phyloP scores from a whole-genome alignment of 2,888 invertebrate genomes.

The Euspilapteryx auroguttella region DNA sequence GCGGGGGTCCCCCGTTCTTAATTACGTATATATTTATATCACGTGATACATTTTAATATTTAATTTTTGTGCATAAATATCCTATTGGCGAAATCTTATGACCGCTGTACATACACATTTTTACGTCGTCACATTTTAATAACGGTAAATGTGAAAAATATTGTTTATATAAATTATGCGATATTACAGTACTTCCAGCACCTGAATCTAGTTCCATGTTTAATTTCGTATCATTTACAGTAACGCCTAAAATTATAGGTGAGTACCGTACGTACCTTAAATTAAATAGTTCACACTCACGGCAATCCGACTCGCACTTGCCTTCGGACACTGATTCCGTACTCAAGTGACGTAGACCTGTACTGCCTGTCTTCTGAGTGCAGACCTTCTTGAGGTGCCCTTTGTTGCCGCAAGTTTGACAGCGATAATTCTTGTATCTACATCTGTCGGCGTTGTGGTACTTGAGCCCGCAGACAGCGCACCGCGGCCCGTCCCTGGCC shows the following conservation, averaged over 20 bases:
- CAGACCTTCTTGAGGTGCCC: constrained; percentile 8
- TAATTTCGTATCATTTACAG: neutral
- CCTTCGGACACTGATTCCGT: neutral
- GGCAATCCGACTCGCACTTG: constrained; percentile 11
- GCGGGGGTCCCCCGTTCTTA: no score
- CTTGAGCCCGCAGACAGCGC: constrained; percentile 6
- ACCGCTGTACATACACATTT: constrained; percentile 7
- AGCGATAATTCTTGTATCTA: constrained; percentile 6
- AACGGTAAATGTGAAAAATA: neutral
- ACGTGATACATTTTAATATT: no score
- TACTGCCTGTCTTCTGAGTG: neutral
- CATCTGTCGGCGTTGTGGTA: constrained; percentile 6
- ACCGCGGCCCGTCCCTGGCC: constrained; percentile 4
- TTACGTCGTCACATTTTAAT: neutral
- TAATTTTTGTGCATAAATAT: no score
- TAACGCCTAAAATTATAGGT: neutral
- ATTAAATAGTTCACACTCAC: constrained; percentile 7
- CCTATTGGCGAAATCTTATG: constrained; percentile 7
- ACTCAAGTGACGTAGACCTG: constrained; percentile 1
- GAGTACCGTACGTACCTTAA: neutral
- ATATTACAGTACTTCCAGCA: constrained; percentile 2
- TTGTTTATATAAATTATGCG: neutral
- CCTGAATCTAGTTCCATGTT: constrained; percentile 6
- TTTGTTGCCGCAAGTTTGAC: constrained; percentile 6
- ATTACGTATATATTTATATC: no score